Percentiles rank a stretch among this genome's conserved stretches.
Conservation (phyloP, 2,113 vertebrate genomes). For the Crotalus tigris region DNA sequence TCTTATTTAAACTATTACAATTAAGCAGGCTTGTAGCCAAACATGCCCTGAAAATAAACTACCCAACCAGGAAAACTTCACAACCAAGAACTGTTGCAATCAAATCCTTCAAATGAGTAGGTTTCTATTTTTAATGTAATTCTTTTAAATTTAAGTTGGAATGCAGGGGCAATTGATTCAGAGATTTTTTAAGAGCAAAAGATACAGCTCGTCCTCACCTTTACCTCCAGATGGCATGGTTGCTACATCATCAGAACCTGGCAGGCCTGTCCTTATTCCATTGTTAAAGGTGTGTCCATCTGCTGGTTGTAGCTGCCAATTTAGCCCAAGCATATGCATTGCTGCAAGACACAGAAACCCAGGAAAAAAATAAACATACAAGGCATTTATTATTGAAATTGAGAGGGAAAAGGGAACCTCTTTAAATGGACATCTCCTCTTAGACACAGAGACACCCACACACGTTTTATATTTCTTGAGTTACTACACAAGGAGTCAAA, state of each 20-base stretch:
- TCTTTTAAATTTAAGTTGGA: slow-evolving; percentile 25
- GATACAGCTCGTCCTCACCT: slow-evolving; percentile 79
- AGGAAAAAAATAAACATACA: slow-evolving; percentile 54
- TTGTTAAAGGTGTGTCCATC: slow-evolving; percentile 93
- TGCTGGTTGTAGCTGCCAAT: slow-evolving; percentile 95
- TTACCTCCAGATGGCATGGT: slow-evolving; percentile 92
- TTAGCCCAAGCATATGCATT: slow-evolving; percentile 96
- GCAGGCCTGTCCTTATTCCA: slow-evolving; percentile 83
- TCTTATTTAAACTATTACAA: accelerated
- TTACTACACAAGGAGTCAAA: neutral
- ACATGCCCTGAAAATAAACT: neutral
- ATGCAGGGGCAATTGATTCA: neutral
- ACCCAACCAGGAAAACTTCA: neutral
- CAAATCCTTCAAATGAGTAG: slow-evolving; percentile 25
- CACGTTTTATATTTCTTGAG: neutral
- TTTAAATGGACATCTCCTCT: slow-evolving; percentile 6
- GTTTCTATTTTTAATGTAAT: neutral
- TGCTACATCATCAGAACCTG: slow-evolving; percentile 86
- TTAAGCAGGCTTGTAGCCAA: slow-evolving; percentile 5
- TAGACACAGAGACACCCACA: neutral
- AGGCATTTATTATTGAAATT: slow-evolving; percentile 38
- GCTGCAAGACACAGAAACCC: slow-evolving; percentile 78
- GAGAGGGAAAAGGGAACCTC: slow-evolving; percentile 28
- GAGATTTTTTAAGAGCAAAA: slow-evolving; percentile 46
- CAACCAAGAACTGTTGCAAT: neutral